Base-by-base conservation (phyloP, 2,888 invertebrate genomes). In the Chorisops tibialis region DNA sequence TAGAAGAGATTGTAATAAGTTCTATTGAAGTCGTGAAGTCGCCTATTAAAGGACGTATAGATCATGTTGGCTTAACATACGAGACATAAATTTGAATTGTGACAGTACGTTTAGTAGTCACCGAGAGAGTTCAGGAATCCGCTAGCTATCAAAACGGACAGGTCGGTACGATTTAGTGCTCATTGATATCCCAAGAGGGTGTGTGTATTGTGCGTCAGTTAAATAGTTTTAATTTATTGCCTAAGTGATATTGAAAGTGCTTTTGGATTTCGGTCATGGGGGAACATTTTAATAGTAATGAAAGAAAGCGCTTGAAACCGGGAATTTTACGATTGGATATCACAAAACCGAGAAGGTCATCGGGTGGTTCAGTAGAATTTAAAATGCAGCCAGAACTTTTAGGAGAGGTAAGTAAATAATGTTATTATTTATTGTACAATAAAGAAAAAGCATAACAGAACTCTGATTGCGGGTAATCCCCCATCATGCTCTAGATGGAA, bases 251-350 rank as follows among this genome's bases (percentile, higher is more conserved):
- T 50, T 30, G 35, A 35, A 14, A 30, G 22, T 50, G 6, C n/a
- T 7, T 52, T 37, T 11, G 12, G 50, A 41, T 21, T 43, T 45
- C 18, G 24, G 45, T 14, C 56, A 66, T 62, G 63, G 60, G 54
- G 30, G 66, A 64, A 59, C 65, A 68, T 66, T 64, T 66, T 63
- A 50, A 54, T 64, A 64, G 11, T 51, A 41, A 30, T 38, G 43
- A 56, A 22, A 61, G 56, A 41, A 48, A 47, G 56, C 60, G 60
- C 43, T 71, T 72, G 60, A 77, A 76, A 64, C 73, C 77, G 19
- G 81, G 81, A 30, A 81, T 81, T 50, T 70, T 81, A 41, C 75
- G 79, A 16, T 71, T 81, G 68, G 80, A 81, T 69, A 73, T 80
- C 58, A 73, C 70, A 59, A 80, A 80, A 59, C 79, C 80, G 45